phyloP scores from a whole-genome alignment of 2,797 vertebrate species.

The Margarornis squamiger region DNA sequence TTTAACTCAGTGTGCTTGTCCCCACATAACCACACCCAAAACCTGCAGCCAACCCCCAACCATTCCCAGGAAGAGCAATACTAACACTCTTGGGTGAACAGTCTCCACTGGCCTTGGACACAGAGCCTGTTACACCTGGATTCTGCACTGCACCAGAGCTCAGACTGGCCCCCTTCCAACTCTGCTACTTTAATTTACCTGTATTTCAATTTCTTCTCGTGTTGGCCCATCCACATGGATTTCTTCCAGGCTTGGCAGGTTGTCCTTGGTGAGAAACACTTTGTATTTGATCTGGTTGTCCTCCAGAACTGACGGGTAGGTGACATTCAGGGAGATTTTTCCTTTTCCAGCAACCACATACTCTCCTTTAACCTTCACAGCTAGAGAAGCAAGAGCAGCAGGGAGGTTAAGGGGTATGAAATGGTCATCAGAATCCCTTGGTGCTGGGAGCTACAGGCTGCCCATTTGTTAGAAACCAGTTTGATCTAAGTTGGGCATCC shows the following conservation, averaged over 20 bases:
- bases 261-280: slow-evolving; percentile 83
- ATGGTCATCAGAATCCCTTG: not conserved
- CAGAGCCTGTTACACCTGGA: not conserved
- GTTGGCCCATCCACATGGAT: slow-evolving; percentile 83
- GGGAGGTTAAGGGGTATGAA: not conserved
- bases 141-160: not conserved
- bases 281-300: slow-evolving; percentile 81
- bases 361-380: slow-evolving; percentile 77
- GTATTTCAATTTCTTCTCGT: slow-evolving; percentile 81
- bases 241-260: slow-evolving; percentile 86
- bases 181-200: slow-evolving; percentile 76
- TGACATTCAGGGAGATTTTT: slow-evolving; percentile 79
- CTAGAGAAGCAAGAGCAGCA: slow-evolving; percentile 65
- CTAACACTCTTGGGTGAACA: not conserved
- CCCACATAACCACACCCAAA: not conserved
- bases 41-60: not conserved
- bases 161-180: not conserved
- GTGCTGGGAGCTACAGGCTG: not conserved
- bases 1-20: not conserved
- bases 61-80: not conserved
- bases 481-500: not conserved
- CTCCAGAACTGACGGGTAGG: slow-evolving; percentile 87
- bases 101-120: not conserved
- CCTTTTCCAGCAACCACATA: slow-evolving; percentile 86
- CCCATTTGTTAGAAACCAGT: not conserved